Evolutionary conservation across 2,113 vertebrate species (phyloP), one percentile per base, ranked within the genome.

Genomic region (Madoqua kirkii): DNA sequence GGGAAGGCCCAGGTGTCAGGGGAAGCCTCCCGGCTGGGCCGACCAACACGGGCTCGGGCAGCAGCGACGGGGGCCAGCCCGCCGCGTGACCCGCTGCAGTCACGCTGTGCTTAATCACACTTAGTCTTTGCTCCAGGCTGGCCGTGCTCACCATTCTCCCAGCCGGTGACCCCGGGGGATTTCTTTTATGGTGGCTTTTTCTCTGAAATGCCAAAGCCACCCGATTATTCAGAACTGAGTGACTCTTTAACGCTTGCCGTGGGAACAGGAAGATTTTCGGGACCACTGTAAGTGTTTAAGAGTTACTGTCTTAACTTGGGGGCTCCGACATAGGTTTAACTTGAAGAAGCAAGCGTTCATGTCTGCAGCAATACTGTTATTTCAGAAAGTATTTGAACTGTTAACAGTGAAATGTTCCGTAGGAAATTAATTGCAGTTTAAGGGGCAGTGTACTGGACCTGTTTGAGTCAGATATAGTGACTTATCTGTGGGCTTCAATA

Each of bases 281-380:
- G 97, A 97, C 94, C 97, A 86, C 8, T 98, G 98, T 98, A 98
- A 98, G 98, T 98, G 97, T 92, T 96, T 71, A 55, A 89, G 98
- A 98, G 97, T 94, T 96, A 85, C 97, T n/a, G 84, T 92, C 85
- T 87, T 95, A 84, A 90, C 54, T 79, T 59, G 78, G 91, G 96
- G 96, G 43, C 71, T 88, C 87, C 48, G 21, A 43, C 43, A 0
- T 83, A 83, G 79, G 45, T 71, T 95, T 93, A 76, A 92, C 59
- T 76, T 62, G 82, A 31, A 40, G 57, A 93, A 89, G 19, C 91
- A 59, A 79, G 48, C n/a, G 40, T 87, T 89, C 33, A 36, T 31
- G 59, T 92, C 85, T 71, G 31, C 81, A 97, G 88, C 90, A 27
- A 7, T 85, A 43, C 45, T 55, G 54, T 74, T 71, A 57, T 89